Evolutionary conservation across 2,113 vertebrate genomes (phyloP), one percentile per base, ranked within the genome.

Genomic region (Penelope pileata): DNA sequence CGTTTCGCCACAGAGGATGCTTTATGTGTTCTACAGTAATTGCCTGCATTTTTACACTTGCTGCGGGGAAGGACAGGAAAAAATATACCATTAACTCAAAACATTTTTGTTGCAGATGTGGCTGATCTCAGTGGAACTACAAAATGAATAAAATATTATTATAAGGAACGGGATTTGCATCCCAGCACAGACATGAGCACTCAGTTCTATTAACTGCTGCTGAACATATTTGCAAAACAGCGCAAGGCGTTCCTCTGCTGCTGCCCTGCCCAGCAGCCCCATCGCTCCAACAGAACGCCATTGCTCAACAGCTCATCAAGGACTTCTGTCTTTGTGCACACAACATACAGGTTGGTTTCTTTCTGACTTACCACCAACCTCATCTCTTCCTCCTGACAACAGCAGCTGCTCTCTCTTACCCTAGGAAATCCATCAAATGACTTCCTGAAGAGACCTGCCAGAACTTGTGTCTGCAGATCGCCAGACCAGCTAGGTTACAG

Each of bases 391-490:
- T 94, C 42, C 45, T 67, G 68, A 72, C 4, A 59, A 12, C 36
- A 88, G 72, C 27, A 90, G 70, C 38, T 84, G 51, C 56, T 58
- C 38, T 58, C 32, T 91, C 51, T 68, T 82, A 51, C 45, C 59
- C 59, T 45, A 74, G 45, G 69, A 92, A 60, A 88, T 9, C 24
- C 56, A 78, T 12, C 60, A 77, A 70, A 58, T 0, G 0, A n/a
- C 53, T 76, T 93, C 66, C 81, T 79, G 70, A 73, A 87, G 50
- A 82, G 48, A 87, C 66, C 81, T 90, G 84, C 24, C 63, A 83
- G 29, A 91, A 69, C 78, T 32, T 29, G 81, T 27, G 17, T 36
- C 45, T 62, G 87, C 69, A 85, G 36, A 69, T 18, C 2, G 2
- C 16, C 1, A 3, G 54, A 24, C 30, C 17, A 38, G 32, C 47